Base-by-base conservation (phyloP, 2,113 vertebrate genomes). In the Reinhardtius hippoglossoides region DNA sequence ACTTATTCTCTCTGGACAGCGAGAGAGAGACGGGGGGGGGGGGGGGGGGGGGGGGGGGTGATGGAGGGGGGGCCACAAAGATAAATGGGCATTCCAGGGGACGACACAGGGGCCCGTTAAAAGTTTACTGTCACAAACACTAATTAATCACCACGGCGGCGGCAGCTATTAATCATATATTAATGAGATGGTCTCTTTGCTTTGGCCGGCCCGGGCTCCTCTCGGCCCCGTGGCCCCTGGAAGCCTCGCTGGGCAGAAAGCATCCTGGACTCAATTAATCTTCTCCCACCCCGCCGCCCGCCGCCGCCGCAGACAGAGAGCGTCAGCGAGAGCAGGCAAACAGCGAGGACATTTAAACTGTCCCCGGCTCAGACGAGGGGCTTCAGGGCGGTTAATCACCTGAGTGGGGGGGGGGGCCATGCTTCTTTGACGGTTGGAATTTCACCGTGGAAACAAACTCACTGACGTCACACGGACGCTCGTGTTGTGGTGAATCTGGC, bases 181-280 rank as follows among this genome's bases (percentile, higher is more conserved):
- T 96, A 95, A 97, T 95, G 95, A 95, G 95, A 95, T 88, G 84
- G 72, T 93, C 92, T 94, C 92, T 95, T 94, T 94, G 86, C 94
- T 95, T 92, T 94, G 91, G 93, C 71, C 90, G 89, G 91, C 57
- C 58, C 81, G 81, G 81, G 82, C 84, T 90, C 84, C 60, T 77
- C 85, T 90, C 80, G 37, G 71, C 83, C 80, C 70, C 18, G 73
- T 40, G 77, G 77, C 95, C 93, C 92, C 92, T 93, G 90, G 92
- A 93, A 90, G 86, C 89, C 80, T 1, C 74, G 82, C 88, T 78
- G 90, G 86, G 87, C 91, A 89, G 70, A 92, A 95, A 94, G 79
- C 93, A 94, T 85, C 82, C 91, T 82, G 76, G 77, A 88, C 92
- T 95, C 95, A 89, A 96, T 96, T 95, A 94, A 95, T 96, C 96